Conservation (phyloP, 2,113 vertebrate genomes). For the Oophaga pumilio region DNA sequence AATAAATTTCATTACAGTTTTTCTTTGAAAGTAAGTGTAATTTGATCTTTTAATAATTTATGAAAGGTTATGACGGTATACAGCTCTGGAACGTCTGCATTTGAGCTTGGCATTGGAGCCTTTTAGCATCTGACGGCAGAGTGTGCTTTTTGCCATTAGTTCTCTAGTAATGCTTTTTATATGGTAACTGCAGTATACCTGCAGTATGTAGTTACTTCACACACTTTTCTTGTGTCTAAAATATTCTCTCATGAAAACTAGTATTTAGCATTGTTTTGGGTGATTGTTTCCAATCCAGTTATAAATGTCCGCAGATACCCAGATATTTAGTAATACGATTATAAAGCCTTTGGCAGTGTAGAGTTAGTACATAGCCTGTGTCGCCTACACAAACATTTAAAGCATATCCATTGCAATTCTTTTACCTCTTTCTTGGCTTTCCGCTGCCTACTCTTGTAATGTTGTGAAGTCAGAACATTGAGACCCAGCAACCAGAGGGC, state of each 20-base stretch:
- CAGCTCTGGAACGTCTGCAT: too few relatives aligned
- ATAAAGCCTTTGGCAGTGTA: background rate
- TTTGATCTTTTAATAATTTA: too few relatives aligned
- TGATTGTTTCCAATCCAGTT: background rate
- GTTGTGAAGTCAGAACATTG: slow-evolving; percentile 5
- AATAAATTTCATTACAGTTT: too few relatives aligned
- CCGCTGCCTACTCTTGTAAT: slow-evolving; percentile 5
- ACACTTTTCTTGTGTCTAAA: too few relatives aligned
- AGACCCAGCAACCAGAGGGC: slow-evolving; percentile 1
- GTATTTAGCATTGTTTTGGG: background rate
- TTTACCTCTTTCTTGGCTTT: background rate
- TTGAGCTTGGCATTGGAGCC: too few relatives aligned
- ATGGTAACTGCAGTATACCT: too few relatives aligned
- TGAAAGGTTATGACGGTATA: too few relatives aligned
- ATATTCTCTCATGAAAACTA: background rate
- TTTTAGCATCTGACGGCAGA: too few relatives aligned
- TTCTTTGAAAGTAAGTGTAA: too few relatives aligned
- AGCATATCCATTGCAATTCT: slow-evolving; percentile 16
- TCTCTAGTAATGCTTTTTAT: too few relatives aligned
- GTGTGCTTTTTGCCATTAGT: too few relatives aligned
- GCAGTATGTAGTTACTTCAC: too few relatives aligned
- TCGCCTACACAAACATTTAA: slow-evolving; percentile 34
- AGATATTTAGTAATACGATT: background rate
- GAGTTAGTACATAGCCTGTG: background rate
- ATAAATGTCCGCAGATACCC: background rate